Percentiles rank a stretch among this genome's conserved stretches.
Evolutionary conservation across 2,888 invertebrate species (phyloP).

Genomic region (Parnassius apollo): DNA sequence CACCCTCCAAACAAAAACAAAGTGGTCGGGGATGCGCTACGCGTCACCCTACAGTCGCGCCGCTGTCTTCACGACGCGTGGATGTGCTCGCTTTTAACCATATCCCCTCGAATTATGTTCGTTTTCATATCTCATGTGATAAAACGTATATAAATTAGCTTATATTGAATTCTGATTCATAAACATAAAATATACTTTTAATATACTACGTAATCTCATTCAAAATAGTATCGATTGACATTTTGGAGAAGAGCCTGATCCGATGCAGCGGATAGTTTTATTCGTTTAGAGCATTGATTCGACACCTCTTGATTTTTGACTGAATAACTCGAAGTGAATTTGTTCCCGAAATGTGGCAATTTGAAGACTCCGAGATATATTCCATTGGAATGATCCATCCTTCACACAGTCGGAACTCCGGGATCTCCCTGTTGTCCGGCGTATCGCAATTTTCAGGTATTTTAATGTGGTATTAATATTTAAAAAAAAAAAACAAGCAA

Average conservation of each 20-base stretch:
- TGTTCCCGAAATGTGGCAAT: constrained; percentile 82
- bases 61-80: constrained; percentile 61
- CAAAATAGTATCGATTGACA: constrained; percentile 4
- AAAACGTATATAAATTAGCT: constrained; percentile 35
- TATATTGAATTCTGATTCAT: not conserved
- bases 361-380: constrained; percentile 88
- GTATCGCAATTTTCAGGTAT: constrained; percentile 74
- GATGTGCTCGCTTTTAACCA: constrained; percentile 48
- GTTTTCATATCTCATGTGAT: constrained; percentile 52
- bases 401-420: constrained; percentile 86
- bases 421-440: constrained; percentile 78
- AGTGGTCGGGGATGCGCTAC: constrained; percentile 33
- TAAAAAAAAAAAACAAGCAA: no score
- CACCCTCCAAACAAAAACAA: constrained; percentile 35
- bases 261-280: constrained; percentile 20
- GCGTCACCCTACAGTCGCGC: constrained; percentile 58
- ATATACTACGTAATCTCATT: constrained; percentile 11
- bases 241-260: not conserved
- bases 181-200: not conserved
- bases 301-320: constrained; percentile 32
- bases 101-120: constrained; percentile 58
- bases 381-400: constrained; percentile 91
- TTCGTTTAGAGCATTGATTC: constrained; percentile 28
- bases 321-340: constrained; percentile 29
- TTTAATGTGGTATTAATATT: constrained; percentile 6